Conservation (phyloP, 2,797 vertebrate species). For the Anableps anableps region DNA sequence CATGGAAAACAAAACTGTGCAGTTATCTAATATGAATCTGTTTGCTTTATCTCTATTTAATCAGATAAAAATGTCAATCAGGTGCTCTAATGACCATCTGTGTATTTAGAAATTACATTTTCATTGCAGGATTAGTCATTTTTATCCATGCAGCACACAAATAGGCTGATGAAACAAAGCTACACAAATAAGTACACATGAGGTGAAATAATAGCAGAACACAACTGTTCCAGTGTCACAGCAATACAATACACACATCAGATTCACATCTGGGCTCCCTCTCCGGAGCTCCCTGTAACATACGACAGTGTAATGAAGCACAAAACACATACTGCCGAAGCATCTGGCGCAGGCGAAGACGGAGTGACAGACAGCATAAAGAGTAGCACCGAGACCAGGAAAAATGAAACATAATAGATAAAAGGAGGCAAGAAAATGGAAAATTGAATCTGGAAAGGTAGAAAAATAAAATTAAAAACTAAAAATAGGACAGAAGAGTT, state of each 20-base stretch:
- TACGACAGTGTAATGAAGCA: slow-evolving; percentile 74
- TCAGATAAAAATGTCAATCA: not conserved
- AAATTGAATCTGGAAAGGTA: slow-evolving; percentile 10
- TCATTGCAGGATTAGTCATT: not conserved
- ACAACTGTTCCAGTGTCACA: slow-evolving; percentile 32
- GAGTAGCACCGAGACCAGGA: slow-evolving; percentile 27
- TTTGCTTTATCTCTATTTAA: not conserved
- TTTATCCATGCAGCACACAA: slow-evolving; percentile 8
- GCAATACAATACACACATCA: slow-evolving; percentile 39
- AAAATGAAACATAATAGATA: slow-evolving; percentile 4
- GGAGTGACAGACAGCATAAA: slow-evolving; percentile 29
- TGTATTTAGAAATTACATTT: slow-evolving; percentile 4
- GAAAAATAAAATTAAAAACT: not conserved
- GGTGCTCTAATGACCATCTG: slow-evolving; percentile 4
- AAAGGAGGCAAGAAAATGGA: not conserved
- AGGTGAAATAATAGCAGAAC: slow-evolving; percentile 32
- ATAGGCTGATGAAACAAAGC: slow-evolving; percentile 10
- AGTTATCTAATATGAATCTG: not conserved
- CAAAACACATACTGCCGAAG: slow-evolving; percentile 73
- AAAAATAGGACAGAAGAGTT: slow-evolving; percentile 17
- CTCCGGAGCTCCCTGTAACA: slow-evolving; percentile 56
- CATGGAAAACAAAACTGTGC: not conserved
- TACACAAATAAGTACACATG: slow-evolving; percentile 42
- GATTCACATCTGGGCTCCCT: slow-evolving; percentile 56
- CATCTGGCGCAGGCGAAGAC: slow-evolving; percentile 69